phyloP scores from a whole-genome alignment of 2,888 invertebrate species.

The Byasa hedistus region DNA sequence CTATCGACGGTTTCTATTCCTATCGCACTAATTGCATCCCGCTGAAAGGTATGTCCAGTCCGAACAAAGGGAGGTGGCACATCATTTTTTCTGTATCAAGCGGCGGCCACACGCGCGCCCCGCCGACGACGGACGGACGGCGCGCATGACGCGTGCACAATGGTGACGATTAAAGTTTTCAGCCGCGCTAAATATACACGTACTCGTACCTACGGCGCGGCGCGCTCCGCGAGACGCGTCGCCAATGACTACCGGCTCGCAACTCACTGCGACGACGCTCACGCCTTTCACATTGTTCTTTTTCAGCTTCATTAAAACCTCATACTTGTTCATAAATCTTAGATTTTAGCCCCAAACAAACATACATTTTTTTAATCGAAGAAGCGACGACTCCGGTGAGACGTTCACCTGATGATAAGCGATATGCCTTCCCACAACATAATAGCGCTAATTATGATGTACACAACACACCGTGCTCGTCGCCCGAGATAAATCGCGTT shows the following conservation, averaged over 20 bases:
- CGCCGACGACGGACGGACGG: conserved; percentile 68
- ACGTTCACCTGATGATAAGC: too few relatives aligned
- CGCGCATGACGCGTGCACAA: conserved; percentile 60
- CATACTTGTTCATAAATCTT: neutral
- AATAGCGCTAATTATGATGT: too few relatives aligned
- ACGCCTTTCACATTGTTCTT: neutral
- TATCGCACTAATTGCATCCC: conserved; percentile 76
- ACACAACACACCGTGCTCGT: too few relatives aligned
- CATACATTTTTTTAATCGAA: too few relatives aligned
- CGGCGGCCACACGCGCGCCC: conserved; percentile 75
- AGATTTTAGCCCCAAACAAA: too few relatives aligned
- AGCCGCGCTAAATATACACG: conserved; percentile 71
- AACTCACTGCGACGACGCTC: conserved; percentile 30
- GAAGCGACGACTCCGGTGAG: too few relatives aligned
- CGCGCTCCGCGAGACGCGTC: conserved; percentile 37
- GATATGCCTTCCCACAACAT: too few relatives aligned
- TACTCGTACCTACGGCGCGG: too few relatives aligned
- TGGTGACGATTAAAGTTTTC: conserved; percentile 77
- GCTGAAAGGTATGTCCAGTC: conserved; percentile 79
- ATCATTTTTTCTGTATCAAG: conserved; percentile 72
- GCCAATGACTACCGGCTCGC: conserved; percentile 25
- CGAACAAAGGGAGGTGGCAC: conserved; percentile 78
- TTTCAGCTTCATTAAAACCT: neutral
- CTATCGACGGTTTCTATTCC: conserved; percentile 75
- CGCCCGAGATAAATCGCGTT: too few relatives aligned